Base-by-base conservation (phyloP, 2,888 invertebrate genomes). In the Cylindroiulus punctatus region DNA sequence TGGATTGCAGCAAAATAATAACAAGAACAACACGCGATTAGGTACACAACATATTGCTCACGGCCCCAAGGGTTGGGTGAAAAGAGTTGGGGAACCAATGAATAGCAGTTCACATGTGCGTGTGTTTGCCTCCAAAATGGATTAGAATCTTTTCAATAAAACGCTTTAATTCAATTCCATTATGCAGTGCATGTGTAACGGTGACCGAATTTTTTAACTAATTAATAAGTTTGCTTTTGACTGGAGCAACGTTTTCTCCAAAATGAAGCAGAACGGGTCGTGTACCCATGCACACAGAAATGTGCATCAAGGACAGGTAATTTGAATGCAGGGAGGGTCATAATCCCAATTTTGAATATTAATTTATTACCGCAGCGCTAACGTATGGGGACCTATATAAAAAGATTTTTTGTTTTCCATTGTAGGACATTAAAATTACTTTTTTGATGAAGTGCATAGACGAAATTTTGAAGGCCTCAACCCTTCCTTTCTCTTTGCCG, bases 21-120 rank as follows among this genome's bases (percentile, higher is more conserved):
- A 65, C 65, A 65, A 65, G 65, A 65, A 65, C 65, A 65, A 65
- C 65, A 65, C 65, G 65, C 65, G 65, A 65, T 65, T 65, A 65
- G 65, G 65, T 26, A 65, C 65, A 65, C 65, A 65, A 26, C 65
- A 65, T 26, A 65, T 65, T 65, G 65, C 65, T 7, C 65, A 26
- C 26, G 65, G 65, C 65, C 65, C 65, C 65, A 65, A 65, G 65
- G 65, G 65, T 65, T 22, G 65, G n/a, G 52, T 52, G 52, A 52
- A 52, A 52, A n/a, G 52, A n/a, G 52, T 4, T 2, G 65, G 65
- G 26, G 7, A n/a, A 65, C 26, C 8, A 65, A 65, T 26, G 65
- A 65, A 65, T 65, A 26, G 26, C 7, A 65, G 7, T 65, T 65
- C 12, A 26, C 65, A 65, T 65, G 65, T 65, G 65, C 65, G 65